Evolutionary conservation across 2,888 invertebrate genomes (phyloP).

Genomic region (Drosophila austrosaltans): DNA sequence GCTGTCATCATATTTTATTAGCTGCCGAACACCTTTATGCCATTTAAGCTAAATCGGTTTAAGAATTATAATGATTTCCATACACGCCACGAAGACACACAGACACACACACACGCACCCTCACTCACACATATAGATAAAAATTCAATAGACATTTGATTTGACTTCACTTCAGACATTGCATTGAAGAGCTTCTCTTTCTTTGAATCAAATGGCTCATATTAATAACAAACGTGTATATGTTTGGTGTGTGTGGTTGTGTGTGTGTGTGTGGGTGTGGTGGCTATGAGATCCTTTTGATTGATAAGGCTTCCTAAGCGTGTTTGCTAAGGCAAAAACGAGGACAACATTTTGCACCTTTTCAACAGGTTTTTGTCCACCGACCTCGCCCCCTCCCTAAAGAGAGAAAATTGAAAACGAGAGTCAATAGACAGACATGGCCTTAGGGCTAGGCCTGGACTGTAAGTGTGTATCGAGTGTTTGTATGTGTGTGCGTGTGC

Average conservation of each 20-base stretch:
- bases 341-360: conserved; percentile 72
- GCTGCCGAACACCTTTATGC: conserved; percentile 33
- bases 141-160: conserved; percentile 49
- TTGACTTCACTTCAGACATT: conserved; percentile 35
- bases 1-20: conserved; percentile 29
- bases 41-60: conserved; percentile 46
- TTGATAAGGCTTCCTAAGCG: conserved; percentile 77
- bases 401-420: conserved; percentile 70
- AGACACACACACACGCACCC: conserved; percentile 19
- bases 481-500: conserved; percentile 34
- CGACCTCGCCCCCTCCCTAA: conserved; percentile 11
- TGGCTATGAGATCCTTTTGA: conserved; percentile 67
- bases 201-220: conserved; percentile 57
- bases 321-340: conserved; percentile 59
- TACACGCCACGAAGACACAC: conserved; percentile 39
- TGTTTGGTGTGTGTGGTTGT: conserved; percentile 10
- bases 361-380: conserved; percentile 69
- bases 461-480: conserved; percentile 13
- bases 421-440: conserved; percentile 65
- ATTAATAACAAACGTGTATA: conserved; percentile 65
- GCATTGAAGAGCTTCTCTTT: conserved; percentile 43
- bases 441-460: conserved; percentile 37
- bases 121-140: conserved; percentile 19
- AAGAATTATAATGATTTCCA: conserved; percentile 29
- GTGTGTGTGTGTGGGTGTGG: conserved; percentile 31